A percentile compares a stretch with the other conserved stretches of the same genome.
phyloP scores from a whole-genome alignment of 2,888 invertebrate genomes.

The Patella depressa region DNA sequence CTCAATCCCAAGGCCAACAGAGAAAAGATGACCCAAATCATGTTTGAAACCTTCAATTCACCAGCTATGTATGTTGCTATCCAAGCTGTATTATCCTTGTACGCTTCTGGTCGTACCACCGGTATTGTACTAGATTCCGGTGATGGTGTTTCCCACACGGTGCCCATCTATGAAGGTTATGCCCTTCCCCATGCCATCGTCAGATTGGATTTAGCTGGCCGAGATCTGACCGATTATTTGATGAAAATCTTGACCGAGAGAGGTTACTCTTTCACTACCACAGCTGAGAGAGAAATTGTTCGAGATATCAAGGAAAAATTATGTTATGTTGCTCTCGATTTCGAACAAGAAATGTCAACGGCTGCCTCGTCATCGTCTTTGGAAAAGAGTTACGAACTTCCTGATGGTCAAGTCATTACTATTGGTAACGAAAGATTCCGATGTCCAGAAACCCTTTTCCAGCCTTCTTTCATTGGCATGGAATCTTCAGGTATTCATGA shows the following conservation, averaged over 20 bases:
- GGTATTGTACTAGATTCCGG: conserved; percentile 95
- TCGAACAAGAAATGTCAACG: conserved; percentile 95
- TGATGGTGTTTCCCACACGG: conserved; percentile 94
- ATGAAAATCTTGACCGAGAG: conserved; percentile 74
- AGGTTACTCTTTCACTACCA: conserved; percentile 67
- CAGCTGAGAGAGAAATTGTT: conserved; percentile 94
- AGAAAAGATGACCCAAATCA: conserved; percentile 85
- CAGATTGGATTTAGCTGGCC: conserved; percentile 55
- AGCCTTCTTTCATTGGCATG: conserved; percentile 67
- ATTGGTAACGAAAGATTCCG: conserved; percentile 67
- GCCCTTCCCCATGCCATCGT: conserved; percentile 58
- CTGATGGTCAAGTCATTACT: conserved; percentile 69
- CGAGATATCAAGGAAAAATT: conserved; percentile 94
- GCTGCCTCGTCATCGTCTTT: conserved; percentile 90
- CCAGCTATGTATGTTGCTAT: conserved; percentile 95
- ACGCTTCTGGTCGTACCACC: conserved; percentile 95
- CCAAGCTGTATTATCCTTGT: conserved; percentile 91
- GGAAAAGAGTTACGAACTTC: conserved; percentile 84
- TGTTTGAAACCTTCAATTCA: conserved; percentile 84
- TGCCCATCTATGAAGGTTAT: conserved; percentile 82
- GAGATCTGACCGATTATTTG: conserved; percentile 58
- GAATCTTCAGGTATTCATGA: conserved; percentile 63
- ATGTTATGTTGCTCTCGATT: conserved; percentile 89
- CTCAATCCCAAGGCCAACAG: conserved; percentile 88
- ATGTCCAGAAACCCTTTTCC: conserved; percentile 57